Percentiles rank a stretch among this genome's conserved stretches.
These are phyloP conservation scores for Siderastrea siderea DNA, from an alignment of 92 coral and sea anemone genomes.

Conservation along the genomic window DNA sequence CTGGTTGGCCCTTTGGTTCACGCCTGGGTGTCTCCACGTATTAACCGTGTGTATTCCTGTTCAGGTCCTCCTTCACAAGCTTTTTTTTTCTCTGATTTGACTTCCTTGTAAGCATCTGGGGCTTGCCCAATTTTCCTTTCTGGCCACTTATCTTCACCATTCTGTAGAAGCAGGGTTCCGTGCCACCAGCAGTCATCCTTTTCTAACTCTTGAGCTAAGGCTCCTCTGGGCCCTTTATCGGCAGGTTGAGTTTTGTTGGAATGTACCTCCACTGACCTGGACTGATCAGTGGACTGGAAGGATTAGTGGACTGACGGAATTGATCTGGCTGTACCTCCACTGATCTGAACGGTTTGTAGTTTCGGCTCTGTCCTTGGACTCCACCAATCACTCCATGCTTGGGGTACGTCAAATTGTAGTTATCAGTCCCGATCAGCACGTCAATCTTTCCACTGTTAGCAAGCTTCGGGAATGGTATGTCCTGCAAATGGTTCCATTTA, in stretches of 20 bases:
- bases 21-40: slow-evolving; percentile 15
- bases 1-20: slow-evolving; percentile 34
- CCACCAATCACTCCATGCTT: slow-evolving; percentile 39
- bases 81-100: slow-evolving; percentile 26
- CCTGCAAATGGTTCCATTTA: slow-evolving; percentile 50
- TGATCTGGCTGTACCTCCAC: too few relatives aligned
- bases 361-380: slow-evolving; percentile 67
- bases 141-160: slow-evolving; percentile 44
- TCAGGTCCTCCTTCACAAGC: slow-evolving; percentile 10
- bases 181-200: slow-evolving; percentile 66
- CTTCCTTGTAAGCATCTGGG: slow-evolving; percentile 42
- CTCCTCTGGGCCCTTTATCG: slow-evolving; percentile 67
- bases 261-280: slow-evolving; percentile 75
- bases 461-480: slow-evolving; percentile 58
- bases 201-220: slow-evolving; percentile 16
- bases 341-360: slow-evolving; percentile 65
- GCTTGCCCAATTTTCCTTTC: slow-evolving; percentile 46
- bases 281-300: too few relatives aligned
- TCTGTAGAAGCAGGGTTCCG: slow-evolving; percentile 50
- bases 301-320: too few relatives aligned
- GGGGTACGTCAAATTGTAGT: slow-evolving; percentile 58
- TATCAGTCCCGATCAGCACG: slow-evolving; percentile 69
- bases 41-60: slow-evolving; percentile 10
- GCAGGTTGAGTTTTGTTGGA: slow-evolving; percentile 79
- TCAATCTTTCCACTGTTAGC: slow-evolving; percentile 54